These are phyloP conservation scores for Ichneumoninae sp. DNA, from an alignment of 2,888 invertebrate genomes.

Conservation along the genomic window DNA sequence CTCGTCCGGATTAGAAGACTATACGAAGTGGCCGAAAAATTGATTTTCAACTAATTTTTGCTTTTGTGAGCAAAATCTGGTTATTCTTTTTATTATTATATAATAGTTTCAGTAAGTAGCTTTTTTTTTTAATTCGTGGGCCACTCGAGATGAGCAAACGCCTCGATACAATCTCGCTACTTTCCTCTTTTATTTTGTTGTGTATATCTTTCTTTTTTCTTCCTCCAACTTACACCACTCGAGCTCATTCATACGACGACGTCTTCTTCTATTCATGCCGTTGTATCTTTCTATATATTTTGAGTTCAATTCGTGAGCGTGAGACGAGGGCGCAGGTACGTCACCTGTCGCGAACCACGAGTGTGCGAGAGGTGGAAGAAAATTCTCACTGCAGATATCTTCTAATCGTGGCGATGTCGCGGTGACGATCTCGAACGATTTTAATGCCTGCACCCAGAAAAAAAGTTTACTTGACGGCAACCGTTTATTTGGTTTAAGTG, in stretches of 20 bases:
- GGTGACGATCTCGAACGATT: background rate
- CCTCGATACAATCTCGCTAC: slow-evolving; percentile 42
- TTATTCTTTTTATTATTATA: too few species aligned
- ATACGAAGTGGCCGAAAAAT: background rate
- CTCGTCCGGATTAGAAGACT: background rate
- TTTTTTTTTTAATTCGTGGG: background rate
- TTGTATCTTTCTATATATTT: background rate
- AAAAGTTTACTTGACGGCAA: too few species aligned
- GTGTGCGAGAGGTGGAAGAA: background rate
- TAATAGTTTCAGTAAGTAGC: too few species aligned
- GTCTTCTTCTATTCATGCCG: background rate
- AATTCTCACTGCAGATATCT: background rate
- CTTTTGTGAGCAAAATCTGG: too few species aligned
- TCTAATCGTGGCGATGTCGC: background rate
- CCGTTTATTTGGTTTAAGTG: too few species aligned
- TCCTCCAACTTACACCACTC: slow-evolving; percentile 22
- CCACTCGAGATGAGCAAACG: slow-evolving; percentile 33
- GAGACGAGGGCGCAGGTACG: background rate
- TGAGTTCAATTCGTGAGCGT: background rate
- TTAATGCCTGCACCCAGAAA: background rate
- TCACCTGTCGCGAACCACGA: slow-evolving; percentile 18
- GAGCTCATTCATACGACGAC: background rate
- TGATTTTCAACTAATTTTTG: background rate
- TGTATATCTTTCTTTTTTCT: slow-evolving; percentile 12
- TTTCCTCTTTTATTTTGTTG: slow-evolving; percentile 1